phyloP scores from a whole-genome alignment of 2,888 invertebrate species.

The Lydus trimaculatus region DNA sequence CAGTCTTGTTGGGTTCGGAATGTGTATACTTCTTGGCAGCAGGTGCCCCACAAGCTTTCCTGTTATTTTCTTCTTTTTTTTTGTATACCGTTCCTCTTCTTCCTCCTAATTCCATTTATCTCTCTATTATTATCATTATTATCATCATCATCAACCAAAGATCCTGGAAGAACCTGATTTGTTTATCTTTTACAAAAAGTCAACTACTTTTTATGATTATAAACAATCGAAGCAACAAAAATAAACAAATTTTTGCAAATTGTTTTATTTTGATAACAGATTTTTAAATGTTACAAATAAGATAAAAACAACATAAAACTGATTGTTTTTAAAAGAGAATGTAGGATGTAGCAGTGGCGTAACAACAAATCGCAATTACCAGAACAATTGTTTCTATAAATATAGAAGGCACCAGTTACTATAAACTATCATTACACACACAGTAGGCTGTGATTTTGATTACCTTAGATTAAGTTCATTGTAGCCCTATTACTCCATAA shows the following conservation, averaged over 20 bases:
- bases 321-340: neutral
- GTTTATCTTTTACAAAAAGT: too few species aligned
- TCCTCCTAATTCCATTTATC: neutral
- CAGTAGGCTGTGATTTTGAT: neutral
- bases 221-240: neutral
- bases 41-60: constrained; percentile 12
- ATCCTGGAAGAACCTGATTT: neutral
- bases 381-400: too few species aligned
- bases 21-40: constrained; percentile 50
- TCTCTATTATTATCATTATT: neutral
- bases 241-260: constrained; percentile 1
- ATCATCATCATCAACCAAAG: neutral
- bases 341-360: neutral
- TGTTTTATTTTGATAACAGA: neutral
- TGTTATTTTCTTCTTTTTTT: neutral
- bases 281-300: neutral
- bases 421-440: too few species aligned
- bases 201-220: too few species aligned
- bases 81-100: neutral
- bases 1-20: constrained; percentile 65
- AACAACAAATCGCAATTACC: too few species aligned
- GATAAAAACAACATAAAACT: neutral
- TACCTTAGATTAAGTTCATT: too few species aligned
- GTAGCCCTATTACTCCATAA: too few species aligned
- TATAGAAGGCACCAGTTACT: too few species aligned